Evolutionary conservation across 2,797 vertebrate species (phyloP), one percentile per base, ranked within the genome.

Genomic region (Labeo calbasu): DNA sequence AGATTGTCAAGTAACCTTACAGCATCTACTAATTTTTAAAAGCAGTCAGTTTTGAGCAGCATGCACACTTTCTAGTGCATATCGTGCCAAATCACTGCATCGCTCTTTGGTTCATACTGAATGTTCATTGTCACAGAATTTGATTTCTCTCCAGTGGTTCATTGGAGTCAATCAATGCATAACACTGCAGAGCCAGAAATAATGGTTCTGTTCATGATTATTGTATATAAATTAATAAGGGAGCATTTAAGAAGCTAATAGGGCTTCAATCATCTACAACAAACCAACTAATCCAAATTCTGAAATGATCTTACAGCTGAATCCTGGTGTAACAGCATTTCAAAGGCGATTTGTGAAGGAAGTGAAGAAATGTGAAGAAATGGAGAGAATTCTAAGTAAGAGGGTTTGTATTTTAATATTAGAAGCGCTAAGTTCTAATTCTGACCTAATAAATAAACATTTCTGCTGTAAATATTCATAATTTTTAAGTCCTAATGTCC

Each of bases 321-420:
- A 91, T 81, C 85, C 86, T 10, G 82, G 59, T 32, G 68, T 77
- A 14, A 59, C 79, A 5, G 75, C 77, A 8, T 90, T 88, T 83
- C 88, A 90, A 68, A 87, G 88, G 63, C 87, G 77, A 32, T 91
- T 91, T 87, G 88, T 89, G 79, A 90, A 90, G 43, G 89, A 91
- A 50, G 87, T 90, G 63, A 89, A 83, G 68, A 89, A 87, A 86
- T 90, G 90, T 77, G 89, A 91, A 78, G 86, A 90, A 79, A 91
- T 91, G 86, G 90, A 91, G 68, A 87, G 88, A 83, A 87, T 90
- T 57, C 55, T 89, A 36, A 66, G 90, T 91, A 82, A 89, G 88
- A 87, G 68, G 23, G 11, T 50, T 51, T 84, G 15, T 59, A 19
- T 15, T 75, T 76, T 59, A 43, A 14, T 59, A 9, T 77, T 28